Percentiles rank a stretch among this genome's conserved stretches.
These are phyloP conservation scores for Lepus europaeus DNA, from an alignment of 2,113 vertebrate genomes.

Conservation along the genomic window DNA sequence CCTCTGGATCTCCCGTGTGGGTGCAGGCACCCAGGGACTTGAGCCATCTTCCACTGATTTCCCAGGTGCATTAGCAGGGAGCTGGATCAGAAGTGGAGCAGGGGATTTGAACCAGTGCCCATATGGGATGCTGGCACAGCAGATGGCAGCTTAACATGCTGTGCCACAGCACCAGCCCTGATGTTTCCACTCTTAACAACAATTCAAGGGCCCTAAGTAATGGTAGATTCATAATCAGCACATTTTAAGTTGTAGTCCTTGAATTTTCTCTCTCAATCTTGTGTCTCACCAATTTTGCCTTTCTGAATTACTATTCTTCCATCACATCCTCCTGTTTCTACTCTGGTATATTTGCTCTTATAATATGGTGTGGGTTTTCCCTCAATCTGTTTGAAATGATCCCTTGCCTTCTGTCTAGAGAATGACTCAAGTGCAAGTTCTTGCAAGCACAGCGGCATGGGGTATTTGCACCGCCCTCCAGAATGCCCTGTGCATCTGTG, in stretches of 20 bases:
- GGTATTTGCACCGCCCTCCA: neutral
- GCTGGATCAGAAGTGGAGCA: too few species aligned
- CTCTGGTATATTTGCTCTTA: neutral
- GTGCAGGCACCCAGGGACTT: too few species aligned
- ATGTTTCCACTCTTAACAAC: neutral
- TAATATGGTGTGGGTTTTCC: neutral
- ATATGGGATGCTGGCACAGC: too few species aligned
- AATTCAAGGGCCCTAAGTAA: neutral
- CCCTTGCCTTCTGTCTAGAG: neutral
- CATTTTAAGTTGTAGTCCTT: neutral
- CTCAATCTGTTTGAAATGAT: neutral
- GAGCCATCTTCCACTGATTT: too few species aligned
- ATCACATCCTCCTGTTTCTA: neutral
- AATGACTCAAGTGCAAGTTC: neutral
- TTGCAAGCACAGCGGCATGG: neutral
- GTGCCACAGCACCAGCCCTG: too few species aligned
- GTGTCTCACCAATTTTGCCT: neutral
- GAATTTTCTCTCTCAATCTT: neutral
- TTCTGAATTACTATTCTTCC: neutral
- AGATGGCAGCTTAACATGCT: too few species aligned
- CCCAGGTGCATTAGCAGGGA: too few species aligned
- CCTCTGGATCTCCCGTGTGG: too few species aligned
- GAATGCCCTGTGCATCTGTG: neutral
- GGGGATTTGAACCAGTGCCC: too few species aligned
- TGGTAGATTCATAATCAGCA: neutral